phyloP scores from a whole-genome alignment of 2,888 invertebrate genomes.

The Philhelius pedissequus region DNA sequence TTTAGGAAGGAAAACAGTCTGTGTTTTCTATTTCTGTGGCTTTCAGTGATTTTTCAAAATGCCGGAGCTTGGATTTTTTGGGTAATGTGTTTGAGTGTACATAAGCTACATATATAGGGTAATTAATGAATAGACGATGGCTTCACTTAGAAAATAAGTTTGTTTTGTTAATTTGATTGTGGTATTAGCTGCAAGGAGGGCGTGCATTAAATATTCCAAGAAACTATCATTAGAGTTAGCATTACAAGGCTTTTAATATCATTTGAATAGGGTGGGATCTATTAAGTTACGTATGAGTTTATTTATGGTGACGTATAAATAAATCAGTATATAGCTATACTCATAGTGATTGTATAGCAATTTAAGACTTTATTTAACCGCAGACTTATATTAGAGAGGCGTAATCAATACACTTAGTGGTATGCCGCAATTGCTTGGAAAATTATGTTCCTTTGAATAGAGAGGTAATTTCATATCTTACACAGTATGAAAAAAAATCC shows the following conservation, averaged over 20 bases:
- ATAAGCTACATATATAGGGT: not conserved
- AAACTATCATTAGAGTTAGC: slow-evolving; percentile 6
- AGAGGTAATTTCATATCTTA: too few relatives aligned
- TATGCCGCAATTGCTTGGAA: too few relatives aligned
- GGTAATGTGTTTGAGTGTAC: not conserved
- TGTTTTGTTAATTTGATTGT: slow-evolving; percentile 56
- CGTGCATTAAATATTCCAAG: not conserved
- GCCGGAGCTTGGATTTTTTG: slow-evolving; percentile 38
- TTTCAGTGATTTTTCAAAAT: slow-evolving; percentile 52
- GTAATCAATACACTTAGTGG: too few relatives aligned
- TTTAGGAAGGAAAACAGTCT: not conserved
- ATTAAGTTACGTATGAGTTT: not conserved
- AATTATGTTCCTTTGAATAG: too few relatives aligned
- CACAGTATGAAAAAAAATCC: too few relatives aligned
- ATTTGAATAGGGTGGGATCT: slow-evolving; percentile 4
- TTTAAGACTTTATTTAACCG: too few relatives aligned
- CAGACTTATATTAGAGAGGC: too few relatives aligned
- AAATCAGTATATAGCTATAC: too few relatives aligned
- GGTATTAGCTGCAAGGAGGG: not conserved
- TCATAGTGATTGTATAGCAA: too few relatives aligned
- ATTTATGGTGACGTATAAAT: not conserved
- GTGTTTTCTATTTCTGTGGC: slow-evolving; percentile 46
- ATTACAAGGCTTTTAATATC: not conserved
- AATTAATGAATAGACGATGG: slow-evolving; percentile 67
- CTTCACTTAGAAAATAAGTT: slow-evolving; percentile 48